A percentile compares a stretch with the other conserved stretches of the same genome.
Conservation (phyloP, 2,888 invertebrate genomes). For the Myathropa florea region DNA sequence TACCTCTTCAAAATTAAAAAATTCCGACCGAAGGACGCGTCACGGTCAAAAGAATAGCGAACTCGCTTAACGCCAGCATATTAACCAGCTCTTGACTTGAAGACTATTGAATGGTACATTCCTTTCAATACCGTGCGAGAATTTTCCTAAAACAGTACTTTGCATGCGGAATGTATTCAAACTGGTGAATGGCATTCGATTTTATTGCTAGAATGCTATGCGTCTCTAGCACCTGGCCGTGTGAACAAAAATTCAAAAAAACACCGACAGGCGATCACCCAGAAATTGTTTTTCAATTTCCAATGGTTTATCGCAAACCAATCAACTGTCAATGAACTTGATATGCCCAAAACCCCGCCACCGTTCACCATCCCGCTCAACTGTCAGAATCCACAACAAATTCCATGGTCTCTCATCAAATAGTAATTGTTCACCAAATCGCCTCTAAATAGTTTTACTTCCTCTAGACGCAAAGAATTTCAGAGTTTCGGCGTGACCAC, state of each 20-base stretch:
- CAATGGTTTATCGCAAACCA: not conserved
- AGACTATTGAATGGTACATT: not conserved
- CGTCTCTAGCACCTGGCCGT: not conserved
- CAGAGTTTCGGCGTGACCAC: not conserved
- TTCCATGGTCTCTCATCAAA: not conserved
- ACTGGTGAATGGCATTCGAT: not conserved
- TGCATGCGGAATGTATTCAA: not conserved
- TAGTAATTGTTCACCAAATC: constrained; percentile 20
- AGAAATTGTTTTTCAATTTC: not conserved
- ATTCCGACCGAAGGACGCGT: not conserved
- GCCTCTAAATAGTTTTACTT: constrained; percentile 13
- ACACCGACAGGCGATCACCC: not conserved
- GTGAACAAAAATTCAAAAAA: not conserved
- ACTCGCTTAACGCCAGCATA: not conserved
- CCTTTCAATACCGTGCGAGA: not conserved
- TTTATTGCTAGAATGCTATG: not conserved
- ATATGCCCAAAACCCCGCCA: not conserved
- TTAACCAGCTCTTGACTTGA: not conserved
- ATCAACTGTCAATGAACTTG: not conserved
- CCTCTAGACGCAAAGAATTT: not conserved
- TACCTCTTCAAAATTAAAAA: not conserved
- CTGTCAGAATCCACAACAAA: not conserved
- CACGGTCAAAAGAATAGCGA: not conserved
- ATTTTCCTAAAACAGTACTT: not conserved
- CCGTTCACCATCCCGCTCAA: not conserved